Evolutionary conservation across 2,113 vertebrate genomes (phyloP).

Genomic region (Cryptomyrus ogoouensis): DNA sequence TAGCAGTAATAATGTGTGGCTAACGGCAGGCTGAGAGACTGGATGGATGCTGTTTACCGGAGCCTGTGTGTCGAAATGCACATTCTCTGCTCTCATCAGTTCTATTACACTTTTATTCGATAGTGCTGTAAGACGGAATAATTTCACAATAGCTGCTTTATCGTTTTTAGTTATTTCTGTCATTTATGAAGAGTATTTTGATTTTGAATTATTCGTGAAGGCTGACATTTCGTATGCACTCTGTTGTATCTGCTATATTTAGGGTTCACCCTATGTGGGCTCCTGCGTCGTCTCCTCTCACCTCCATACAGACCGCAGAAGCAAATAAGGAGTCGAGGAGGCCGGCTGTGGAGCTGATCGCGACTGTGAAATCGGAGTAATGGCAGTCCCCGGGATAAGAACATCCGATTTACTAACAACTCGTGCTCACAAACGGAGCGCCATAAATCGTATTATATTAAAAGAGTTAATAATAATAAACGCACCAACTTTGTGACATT

Average conservation of each 20-base stretch:
- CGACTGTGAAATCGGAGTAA: background rate
- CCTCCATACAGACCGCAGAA: background rate
- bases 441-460: background rate
- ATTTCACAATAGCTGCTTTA: background rate
- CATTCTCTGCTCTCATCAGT: background rate
- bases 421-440: background rate
- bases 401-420: background rate
- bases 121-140: background rate
- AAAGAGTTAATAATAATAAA: background rate
- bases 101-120: background rate
- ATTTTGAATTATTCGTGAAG: slow-evolving; percentile 31
- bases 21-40: background rate
- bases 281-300: background rate
- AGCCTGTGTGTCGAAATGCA: background rate
- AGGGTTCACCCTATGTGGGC: background rate
- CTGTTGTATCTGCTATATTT: background rate
- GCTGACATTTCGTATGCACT: slow-evolving; percentile 3
- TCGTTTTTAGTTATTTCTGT: background rate
- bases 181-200: background rate
- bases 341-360: background rate
- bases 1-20: slow-evolving; percentile 12
- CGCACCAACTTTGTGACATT: background rate
- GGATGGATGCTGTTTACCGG: background rate
- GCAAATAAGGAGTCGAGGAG: background rate
- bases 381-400: background rate